phyloP scores from a whole-genome alignment of 1,140 invertebrate species.

The Ceratoteleas bidentatus region DNA sequence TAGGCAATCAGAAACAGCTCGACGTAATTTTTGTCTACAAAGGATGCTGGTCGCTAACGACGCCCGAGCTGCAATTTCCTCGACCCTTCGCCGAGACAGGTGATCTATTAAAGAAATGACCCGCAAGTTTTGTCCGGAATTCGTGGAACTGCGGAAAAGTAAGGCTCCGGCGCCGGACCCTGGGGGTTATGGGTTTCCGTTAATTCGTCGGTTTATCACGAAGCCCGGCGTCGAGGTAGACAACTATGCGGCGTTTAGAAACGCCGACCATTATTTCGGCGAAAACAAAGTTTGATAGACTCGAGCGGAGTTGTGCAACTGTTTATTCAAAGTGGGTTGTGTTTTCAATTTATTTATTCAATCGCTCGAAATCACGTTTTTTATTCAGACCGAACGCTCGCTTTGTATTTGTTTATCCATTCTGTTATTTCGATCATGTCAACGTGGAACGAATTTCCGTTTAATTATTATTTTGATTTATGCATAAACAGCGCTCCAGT shows the following conservation, averaged over 20 bases:
- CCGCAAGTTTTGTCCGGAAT: conserved; percentile 46
- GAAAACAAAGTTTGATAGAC: conserved; percentile 15
- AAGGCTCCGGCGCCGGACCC: conserved; percentile 18
- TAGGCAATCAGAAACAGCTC: conserved; percentile 38
- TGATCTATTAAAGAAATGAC: conserved; percentile 66
- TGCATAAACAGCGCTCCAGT: too few species aligned
- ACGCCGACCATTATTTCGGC: conserved; percentile 9
- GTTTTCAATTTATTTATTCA: neutral
- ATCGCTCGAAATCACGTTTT: too few species aligned
- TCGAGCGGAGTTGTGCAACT: neutral
- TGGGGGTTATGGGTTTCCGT: conserved; percentile 27
- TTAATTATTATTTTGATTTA: too few species aligned
- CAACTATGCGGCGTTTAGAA: conserved; percentile 29
- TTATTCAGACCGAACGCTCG: too few species aligned
- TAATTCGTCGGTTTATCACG: conserved; percentile 53
- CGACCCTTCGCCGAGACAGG: conserved; percentile 49
- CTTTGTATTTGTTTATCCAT: too few species aligned
- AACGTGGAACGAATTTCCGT: too few species aligned
- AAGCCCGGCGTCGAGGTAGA: conserved; percentile 19
- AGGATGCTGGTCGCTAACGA: conserved; percentile 48
- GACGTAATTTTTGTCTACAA: conserved; percentile 54
- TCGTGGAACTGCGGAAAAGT: conserved; percentile 53
- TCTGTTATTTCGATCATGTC: too few species aligned
- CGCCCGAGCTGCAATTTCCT: conserved; percentile 51
- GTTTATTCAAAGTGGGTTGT: conserved; percentile 8